These are phyloP conservation scores for Tiliacea aurago DNA, from an alignment of 2,888 invertebrate species.

Conservation along the genomic window DNA sequence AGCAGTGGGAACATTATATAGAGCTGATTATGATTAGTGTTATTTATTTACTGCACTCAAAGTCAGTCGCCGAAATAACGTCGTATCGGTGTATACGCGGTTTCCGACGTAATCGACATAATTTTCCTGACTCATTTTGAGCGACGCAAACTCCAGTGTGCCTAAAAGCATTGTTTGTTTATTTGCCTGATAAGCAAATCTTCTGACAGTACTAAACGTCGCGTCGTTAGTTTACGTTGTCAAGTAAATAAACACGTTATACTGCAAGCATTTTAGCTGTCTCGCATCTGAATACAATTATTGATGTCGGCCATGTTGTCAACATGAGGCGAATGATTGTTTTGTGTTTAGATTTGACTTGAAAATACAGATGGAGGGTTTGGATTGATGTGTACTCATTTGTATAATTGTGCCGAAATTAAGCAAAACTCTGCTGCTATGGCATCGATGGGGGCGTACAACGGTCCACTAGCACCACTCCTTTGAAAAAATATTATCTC, in stretches of 20 bases:
- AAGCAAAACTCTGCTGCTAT: background rate
- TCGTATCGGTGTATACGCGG: too few relatives aligned
- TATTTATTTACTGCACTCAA: background rate
- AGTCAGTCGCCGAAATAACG: background rate
- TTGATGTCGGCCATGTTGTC: slow-evolving; percentile 47
- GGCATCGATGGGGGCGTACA: background rate
- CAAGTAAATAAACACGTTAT: slow-evolving; percentile 47
- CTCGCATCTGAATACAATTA: slow-evolving; percentile 51
- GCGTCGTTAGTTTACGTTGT: slow-evolving; percentile 20
- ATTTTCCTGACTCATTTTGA: background rate
- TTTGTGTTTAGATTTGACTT: slow-evolving; percentile 6
- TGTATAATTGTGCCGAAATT: background rate
- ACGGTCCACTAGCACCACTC: too few relatives aligned
- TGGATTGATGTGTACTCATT: background rate
- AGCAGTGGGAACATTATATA: too few relatives aligned
- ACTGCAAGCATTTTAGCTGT: slow-evolving; percentile 44
- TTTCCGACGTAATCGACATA: background rate
- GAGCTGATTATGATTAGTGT: too few relatives aligned
- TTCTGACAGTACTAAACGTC: slow-evolving; percentile 10
- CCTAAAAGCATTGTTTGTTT: slow-evolving; percentile 24
- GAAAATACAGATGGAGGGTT: background rate
- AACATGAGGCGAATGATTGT: slow-evolving; percentile 13
- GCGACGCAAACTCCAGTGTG: background rate
- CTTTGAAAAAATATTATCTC: too few relatives aligned
- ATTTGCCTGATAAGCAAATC: slow-evolving; percentile 26